A percentile compares a stretch with the other conserved stretches of the same genome.
These are phyloP conservation scores for Pempheris klunzingeri DNA, from an alignment of 2,797 vertebrate genomes.

Conservation along the genomic window DNA sequence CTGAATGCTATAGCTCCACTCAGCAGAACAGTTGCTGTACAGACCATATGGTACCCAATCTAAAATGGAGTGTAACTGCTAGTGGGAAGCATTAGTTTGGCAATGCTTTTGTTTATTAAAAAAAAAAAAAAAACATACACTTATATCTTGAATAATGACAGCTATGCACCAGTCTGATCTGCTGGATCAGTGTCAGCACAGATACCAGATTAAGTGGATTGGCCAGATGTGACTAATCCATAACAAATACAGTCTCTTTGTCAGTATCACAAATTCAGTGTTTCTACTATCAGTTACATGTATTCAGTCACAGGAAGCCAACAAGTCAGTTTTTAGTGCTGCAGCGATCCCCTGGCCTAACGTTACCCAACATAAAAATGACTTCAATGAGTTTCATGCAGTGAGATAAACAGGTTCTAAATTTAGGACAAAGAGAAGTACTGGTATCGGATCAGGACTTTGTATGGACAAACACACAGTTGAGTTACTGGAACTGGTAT, in stretches of 20 bases:
- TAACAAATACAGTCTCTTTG: background rate
- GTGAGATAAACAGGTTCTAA: background rate
- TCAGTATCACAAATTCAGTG: background rate
- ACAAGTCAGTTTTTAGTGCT: background rate
- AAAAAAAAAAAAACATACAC: background rate
- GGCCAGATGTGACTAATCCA: background rate
- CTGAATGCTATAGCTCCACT: too few relatives aligned
- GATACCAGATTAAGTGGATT: background rate
- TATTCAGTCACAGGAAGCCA: background rate
- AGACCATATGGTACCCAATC: background rate
- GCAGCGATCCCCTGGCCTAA: background rate
- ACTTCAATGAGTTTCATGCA: background rate
- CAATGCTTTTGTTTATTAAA: background rate
- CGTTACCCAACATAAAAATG: slow-evolving; percentile 5
- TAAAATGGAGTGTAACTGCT: background rate
- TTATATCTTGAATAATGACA: slow-evolving; percentile 13
- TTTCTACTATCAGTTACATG: background rate
- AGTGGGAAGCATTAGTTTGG: background rate
- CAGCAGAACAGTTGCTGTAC: too few relatives aligned
- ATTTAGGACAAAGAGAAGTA: too few relatives aligned
- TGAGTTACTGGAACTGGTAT: too few relatives aligned
- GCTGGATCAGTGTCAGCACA: background rate
- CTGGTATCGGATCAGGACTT: too few relatives aligned
- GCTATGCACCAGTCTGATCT: background rate
- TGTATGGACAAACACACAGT: too few relatives aligned